Conservation (phyloP, 2,113 vertebrate species). For the Dromiciops gliroides region DNA sequence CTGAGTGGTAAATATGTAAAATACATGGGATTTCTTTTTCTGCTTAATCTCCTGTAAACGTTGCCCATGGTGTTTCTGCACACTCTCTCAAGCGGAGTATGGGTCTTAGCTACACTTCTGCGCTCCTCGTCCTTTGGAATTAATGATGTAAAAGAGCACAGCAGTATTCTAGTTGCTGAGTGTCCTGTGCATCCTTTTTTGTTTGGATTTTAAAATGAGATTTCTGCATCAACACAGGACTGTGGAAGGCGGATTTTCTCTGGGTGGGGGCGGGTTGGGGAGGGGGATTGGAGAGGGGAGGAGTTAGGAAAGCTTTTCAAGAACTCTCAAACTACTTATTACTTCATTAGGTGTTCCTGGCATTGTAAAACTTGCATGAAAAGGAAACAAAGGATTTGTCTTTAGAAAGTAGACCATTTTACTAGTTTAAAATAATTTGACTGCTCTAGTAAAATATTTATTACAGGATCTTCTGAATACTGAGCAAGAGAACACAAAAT, state of each 20-base stretch:
- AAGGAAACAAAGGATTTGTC: slow-evolving; percentile 19
- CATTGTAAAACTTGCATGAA: slow-evolving; percentile 28
- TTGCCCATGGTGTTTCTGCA: slow-evolving; percentile 45
- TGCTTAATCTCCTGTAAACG: slow-evolving; percentile 32
- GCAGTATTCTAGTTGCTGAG: neutral
- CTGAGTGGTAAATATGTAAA: slow-evolving; percentile 41
- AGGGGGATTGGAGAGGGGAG: neutral
- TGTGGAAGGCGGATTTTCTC: neutral
- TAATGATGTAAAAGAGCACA: slow-evolving; percentile 22
- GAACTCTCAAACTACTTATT: slow-evolving; percentile 4
- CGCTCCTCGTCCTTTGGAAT: slow-evolving; percentile 29
- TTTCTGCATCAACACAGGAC: neutral
- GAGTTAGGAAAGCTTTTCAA: slow-evolving; percentile 24
- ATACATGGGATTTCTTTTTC: slow-evolving; percentile 39
- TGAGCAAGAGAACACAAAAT: slow-evolving; percentile 80
- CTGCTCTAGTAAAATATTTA: slow-evolving; percentile 53
- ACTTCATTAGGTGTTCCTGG: slow-evolving; percentile 30
- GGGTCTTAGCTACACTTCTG: slow-evolving; percentile 13
- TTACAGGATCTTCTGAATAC: slow-evolving; percentile 81
- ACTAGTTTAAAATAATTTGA: slow-evolving; percentile 57
- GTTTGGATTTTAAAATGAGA: slow-evolving; percentile 38
- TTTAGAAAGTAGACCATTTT: slow-evolving; percentile 28
- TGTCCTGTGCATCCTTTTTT: slow-evolving; percentile 38
- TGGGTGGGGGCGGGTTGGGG: too few relatives aligned
- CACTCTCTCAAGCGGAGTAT: neutral